Conservation (phyloP, 2,888 invertebrate species). For the Vanessa cardui region DNA sequence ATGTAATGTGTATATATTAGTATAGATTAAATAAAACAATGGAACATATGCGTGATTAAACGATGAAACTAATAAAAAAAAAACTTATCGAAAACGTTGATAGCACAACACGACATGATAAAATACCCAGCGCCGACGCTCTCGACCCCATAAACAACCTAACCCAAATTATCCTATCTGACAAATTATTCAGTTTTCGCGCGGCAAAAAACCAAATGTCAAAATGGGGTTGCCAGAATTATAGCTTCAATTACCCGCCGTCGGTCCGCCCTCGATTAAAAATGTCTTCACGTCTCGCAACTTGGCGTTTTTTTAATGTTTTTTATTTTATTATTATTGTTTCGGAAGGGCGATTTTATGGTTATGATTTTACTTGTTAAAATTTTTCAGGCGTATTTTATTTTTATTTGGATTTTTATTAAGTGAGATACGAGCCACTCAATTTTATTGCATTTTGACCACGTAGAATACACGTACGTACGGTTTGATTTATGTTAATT, state of each 20-base stretch:
- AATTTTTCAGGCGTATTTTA: slow-evolving; percentile 4
- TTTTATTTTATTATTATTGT: slow-evolving; percentile 49
- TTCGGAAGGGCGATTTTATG: slow-evolving; percentile 52
- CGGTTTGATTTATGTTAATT: too few species aligned
- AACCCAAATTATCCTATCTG: slow-evolving; percentile 63
- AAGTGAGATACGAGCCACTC: background rate
- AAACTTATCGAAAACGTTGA: slow-evolving; percentile 19
- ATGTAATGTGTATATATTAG: slow-evolving; percentile 6
- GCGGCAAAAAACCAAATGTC: slow-evolving; percentile 76
- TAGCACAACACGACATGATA: slow-evolving; percentile 29
- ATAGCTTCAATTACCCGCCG: slow-evolving; percentile 75
- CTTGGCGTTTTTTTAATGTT: slow-evolving; percentile 55
- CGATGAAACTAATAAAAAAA: background rate
- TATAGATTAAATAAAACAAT: background rate
- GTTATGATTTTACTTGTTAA: slow-evolving; percentile 41
- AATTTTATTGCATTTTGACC: background rate
- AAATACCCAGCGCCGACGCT: slow-evolving; percentile 49
- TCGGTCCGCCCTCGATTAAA: slow-evolving; percentile 72
- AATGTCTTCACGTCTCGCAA: slow-evolving; percentile 74
- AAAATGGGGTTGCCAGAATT: slow-evolving; percentile 79
- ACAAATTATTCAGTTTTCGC: slow-evolving; percentile 69
- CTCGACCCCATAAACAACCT: slow-evolving; percentile 53
- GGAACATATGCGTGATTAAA: background rate
- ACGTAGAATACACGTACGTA: too few species aligned
- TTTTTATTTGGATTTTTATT: background rate